Evolutionary conservation across 1,140 invertebrate species (phyloP), one percentile per base, ranked within the genome.

Genomic region (Drosophila willistoni): DNA sequence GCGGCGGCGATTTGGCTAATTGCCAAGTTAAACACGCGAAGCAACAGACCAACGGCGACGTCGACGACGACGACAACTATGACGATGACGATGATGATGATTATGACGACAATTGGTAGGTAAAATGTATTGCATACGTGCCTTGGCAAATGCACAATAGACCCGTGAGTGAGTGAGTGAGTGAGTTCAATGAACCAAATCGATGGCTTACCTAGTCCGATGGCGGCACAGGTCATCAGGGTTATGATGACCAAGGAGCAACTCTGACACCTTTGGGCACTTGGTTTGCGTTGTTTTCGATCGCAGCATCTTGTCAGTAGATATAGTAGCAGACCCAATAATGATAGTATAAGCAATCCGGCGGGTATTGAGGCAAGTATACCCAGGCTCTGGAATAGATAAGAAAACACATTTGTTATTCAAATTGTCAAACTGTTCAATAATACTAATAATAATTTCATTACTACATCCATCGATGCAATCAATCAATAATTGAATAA

Each of bases 241-340:
- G 97, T 96, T 65, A 98, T 94, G 71, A 97, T 94, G 82, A 96
- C 96, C 68, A 98, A 93, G 6, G 96, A 93, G 42, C 93, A 95
- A 93, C 96, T 96, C 75, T 96, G 93, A 82, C 96, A 95, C 65
- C 95, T 94, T 90, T 96, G 95, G 77, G 95, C 95, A 81, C 94
- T 94, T 77, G 95, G 94, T 71, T 96, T 95, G 69, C 97, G 95
- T 74, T 96, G 96, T 92, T 97, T 97, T 81, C 96, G 94, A 93
- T 98, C 97, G 94, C 97, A 98, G 93, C 98, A 99, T 93, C 97
- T 95, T 73, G 97, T 97, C 90, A 98, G 94, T 80, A 98, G 94
- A 93, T 98, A 98, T 71, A 98, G 96, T 77, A 98, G 94, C 75
- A 98, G 94, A 42, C 98, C 94, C 71, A 98, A 93, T 65, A 98